Conservation (phyloP, 2,113 vertebrate genomes). For the Tetrax tetrax region DNA sequence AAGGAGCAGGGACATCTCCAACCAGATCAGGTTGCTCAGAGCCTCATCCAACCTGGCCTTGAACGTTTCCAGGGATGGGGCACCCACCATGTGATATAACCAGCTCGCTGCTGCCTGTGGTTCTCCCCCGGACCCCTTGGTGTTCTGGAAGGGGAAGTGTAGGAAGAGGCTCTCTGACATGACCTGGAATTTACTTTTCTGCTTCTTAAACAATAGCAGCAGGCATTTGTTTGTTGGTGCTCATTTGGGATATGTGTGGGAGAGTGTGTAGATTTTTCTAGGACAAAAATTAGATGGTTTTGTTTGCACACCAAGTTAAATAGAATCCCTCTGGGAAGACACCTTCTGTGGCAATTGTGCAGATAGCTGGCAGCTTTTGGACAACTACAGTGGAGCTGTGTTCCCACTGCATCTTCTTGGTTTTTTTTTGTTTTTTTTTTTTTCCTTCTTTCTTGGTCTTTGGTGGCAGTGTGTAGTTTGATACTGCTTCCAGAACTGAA, state of each 20-base stretch:
- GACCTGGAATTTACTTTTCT: too few species aligned
- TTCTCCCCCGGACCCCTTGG: not conserved
- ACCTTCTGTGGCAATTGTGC: not conserved
- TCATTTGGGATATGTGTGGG: not conserved
- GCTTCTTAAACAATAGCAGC: not conserved
- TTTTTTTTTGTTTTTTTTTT: not conserved
- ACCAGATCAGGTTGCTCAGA: too few species aligned
- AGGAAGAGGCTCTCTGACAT: too few species aligned
- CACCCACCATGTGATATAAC: accelerated
- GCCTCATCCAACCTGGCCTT: too few species aligned
- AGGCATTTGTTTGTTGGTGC: not conserved
- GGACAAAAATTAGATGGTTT: too few species aligned
- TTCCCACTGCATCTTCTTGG: not conserved
- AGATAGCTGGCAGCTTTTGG: not conserved
- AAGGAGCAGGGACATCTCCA: too few species aligned
- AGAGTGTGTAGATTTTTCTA: accelerated
- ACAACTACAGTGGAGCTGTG: not conserved
- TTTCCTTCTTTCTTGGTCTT: too few species aligned
- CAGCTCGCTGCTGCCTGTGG: accelerated
- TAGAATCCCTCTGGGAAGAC: too few species aligned
- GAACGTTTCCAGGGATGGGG: too few species aligned
- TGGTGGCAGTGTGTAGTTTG: not conserved
- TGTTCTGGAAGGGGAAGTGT: not conserved
- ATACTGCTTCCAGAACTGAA: not conserved
- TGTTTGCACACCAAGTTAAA: not conserved